Base-by-base conservation (phyloP, 1,140 invertebrate genomes). In the Tribolium madens region DNA sequence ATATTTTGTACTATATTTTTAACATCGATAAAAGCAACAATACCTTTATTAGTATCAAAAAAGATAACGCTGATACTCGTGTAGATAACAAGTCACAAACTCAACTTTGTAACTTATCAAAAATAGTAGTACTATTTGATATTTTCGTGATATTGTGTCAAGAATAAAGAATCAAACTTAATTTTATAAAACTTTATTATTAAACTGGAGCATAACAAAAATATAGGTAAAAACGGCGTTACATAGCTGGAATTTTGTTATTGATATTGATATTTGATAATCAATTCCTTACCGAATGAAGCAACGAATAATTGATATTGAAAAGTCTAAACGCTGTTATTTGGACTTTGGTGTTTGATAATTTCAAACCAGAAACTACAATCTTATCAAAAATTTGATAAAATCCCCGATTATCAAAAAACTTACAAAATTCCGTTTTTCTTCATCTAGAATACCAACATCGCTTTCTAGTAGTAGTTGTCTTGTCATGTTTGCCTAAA, bases 161-260 rank as follows among this genome's bases (percentile, higher is more conserved):
- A n/a, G n/a, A n/a, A n/a, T n/a, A 31, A 31, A 2, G 6, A 31
- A 31, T 31, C 26, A 31, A 6, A 31, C 26, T 31, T 31, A 3
- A 31, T 31, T 31, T 31, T 6, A 3, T 31, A 31, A 2, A 31
- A 31, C 6, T 21, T 26, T 26, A 26, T 26, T 46, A 71, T 74
- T 73, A 53, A 78, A 75, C 33, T 80, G 76, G 9, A 78, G 31
- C 18, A 78, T 60, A 15, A 80, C 75, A 9, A 78, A 48, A 10
- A 80, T 47, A 72, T 76, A 78, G 0, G 76, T 68, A 10, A 60
- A 73, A 10, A 72, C 50, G 17, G 72, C 60, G 14, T 50, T 64
- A 57, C 57, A 74, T 4, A 73, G 57, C 78, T 77, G 21, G 68
- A 4, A 10, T 9, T 42, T 42, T n/a, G 7, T 7, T 10, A 42